These are phyloP conservation scores for Limnodromus scolopaceus DNA, from an alignment of 2,797 vertebrate species.

Conservation along the genomic window DNA sequence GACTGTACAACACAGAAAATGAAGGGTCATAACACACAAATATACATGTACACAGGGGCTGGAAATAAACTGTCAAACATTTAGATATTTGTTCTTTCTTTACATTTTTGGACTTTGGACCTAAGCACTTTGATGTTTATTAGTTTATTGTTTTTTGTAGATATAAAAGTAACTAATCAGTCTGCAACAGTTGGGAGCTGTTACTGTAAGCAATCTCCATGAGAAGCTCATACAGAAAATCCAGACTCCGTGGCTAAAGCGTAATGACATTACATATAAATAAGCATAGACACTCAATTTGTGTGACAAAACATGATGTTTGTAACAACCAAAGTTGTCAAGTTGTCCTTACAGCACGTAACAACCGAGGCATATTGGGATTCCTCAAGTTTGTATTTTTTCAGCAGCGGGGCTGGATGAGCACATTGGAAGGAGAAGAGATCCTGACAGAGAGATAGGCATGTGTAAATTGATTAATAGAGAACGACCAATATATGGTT, in stretches of 20 bases:
- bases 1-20: background rate
- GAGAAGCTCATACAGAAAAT: constrained; percentile 10
- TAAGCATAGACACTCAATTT: background rate
- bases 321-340: background rate
- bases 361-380: background rate
- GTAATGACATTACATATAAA: background rate
- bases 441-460: background rate
- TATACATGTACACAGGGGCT: background rate
- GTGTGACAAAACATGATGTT: background rate
- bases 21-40: background rate
- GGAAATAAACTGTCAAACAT: background rate
- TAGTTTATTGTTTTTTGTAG: background rate
- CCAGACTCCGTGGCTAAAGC: background rate
- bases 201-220: background rate
- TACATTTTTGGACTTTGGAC: background rate
- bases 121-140: constrained; percentile 11
- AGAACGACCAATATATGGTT: constrained; percentile 8
- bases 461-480: constrained; percentile 19
- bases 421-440: background rate
- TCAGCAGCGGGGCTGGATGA: background rate
- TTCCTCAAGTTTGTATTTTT: background rate
- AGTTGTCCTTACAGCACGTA: background rate
- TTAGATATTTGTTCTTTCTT: background rate
- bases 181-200: background rate
- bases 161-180: constrained; percentile 2